phyloP scores from a whole-genome alignment of 2,797 vertebrate species.

The Cichlasoma orientale region DNA sequence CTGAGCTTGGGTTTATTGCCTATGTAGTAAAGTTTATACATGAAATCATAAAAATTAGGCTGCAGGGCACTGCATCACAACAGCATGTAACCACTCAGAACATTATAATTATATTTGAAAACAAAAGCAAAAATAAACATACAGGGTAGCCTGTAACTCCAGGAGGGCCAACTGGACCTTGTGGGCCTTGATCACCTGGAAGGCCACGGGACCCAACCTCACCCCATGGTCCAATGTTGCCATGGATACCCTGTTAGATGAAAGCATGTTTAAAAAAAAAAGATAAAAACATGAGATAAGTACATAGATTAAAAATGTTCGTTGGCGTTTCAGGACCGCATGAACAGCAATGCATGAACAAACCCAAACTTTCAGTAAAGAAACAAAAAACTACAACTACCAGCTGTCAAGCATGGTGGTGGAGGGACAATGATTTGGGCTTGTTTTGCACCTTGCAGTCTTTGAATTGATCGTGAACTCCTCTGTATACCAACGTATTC shows the following conservation, averaged over 20 bases:
- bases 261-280: not conserved
- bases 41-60: not conserved
- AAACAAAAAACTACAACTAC: too few species aligned
- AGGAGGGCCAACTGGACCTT: constrained; percentile 64
- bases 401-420: not conserved
- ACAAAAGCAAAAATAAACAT: constrained; percentile 29
- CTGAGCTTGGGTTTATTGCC: too few species aligned
- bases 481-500: not conserved
- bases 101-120: not conserved
- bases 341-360: not conserved
- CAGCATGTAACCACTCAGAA: not conserved
- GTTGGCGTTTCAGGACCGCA: not conserved
- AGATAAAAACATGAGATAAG: not conserved
- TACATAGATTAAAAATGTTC: not conserved
- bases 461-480: not conserved
- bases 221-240: constrained; percentile 81
- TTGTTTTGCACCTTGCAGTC: not conserved
- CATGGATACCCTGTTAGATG: constrained; percentile 74
- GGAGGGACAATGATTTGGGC: not conserved
- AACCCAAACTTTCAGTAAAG: too few species aligned
- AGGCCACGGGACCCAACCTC: constrained; percentile 66
- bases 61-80: too few species aligned
- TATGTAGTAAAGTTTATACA: not conserved
- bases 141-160: constrained; percentile 79
- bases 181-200: constrained; percentile 68